Conservation (phyloP, 2,797 vertebrate species). For the Limosa lapponica region DNA sequence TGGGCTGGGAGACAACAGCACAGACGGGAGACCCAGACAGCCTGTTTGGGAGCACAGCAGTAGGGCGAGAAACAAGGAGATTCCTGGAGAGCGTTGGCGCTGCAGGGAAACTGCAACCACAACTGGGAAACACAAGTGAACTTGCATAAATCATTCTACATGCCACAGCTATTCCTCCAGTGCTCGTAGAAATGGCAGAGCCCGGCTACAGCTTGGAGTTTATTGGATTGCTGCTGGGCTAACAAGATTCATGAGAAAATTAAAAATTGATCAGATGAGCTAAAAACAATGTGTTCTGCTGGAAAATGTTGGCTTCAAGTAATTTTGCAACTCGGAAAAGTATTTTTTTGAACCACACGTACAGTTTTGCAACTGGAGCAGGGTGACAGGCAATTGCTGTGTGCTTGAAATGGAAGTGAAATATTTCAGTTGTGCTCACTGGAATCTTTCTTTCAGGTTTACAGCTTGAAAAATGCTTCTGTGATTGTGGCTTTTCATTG, state of each 20-base stretch:
- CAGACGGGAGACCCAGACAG: not conserved
- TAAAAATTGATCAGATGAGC: conserved; percentile 53
- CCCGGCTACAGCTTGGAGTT: conserved; percentile 8
- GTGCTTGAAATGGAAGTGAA: conserved; percentile 39
- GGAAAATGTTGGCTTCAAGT: not conserved
- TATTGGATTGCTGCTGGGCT: conserved; percentile 46
- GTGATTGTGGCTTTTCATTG: conserved; percentile 15
- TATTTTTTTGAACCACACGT: not conserved
- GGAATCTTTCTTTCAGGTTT: conserved; percentile 26
- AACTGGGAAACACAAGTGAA: conserved; percentile 37
- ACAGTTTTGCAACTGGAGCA: not conserved
- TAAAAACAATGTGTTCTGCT: conserved; percentile 49
- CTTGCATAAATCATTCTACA: conserved; percentile 29
- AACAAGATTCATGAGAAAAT: conserved; percentile 47
- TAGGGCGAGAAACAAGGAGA: not conserved
- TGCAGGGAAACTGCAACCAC: conserved; percentile 8
- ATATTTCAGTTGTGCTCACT: not conserved
- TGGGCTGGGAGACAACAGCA: not conserved
- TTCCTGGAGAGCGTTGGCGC: conserved; percentile 28
- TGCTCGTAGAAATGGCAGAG: not conserved
- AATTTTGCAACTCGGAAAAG: conserved; percentile 14
- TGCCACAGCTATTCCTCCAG: not conserved
- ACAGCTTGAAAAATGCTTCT: conserved; percentile 12
- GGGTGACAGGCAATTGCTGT: not conserved
- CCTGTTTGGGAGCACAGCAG: not conserved